phyloP scores from a whole-genome alignment of 2,113 vertebrate species.

The Cettia cetti region DNA sequence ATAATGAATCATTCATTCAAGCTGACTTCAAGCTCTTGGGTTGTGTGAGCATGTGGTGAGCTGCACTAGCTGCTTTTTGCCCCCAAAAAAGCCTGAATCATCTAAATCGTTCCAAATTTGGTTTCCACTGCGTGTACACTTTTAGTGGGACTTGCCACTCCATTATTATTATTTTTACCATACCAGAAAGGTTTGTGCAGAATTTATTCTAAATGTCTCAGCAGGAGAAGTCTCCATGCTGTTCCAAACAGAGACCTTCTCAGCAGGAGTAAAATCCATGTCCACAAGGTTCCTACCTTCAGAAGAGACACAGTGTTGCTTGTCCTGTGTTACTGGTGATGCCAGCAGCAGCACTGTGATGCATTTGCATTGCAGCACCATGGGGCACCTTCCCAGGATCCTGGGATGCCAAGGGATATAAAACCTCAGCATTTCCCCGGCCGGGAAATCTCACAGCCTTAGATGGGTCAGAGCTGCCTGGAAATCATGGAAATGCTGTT shows the following conservation, averaged over 20 bases:
- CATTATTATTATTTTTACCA: neutral
- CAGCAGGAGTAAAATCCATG: neutral
- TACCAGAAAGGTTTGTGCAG: neutral
- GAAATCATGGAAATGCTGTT: neutral
- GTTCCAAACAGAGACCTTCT: neutral
- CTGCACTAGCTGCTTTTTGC: neutral
- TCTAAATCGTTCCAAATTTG: neutral
- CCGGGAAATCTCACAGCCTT: neutral
- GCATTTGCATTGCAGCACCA: neutral
- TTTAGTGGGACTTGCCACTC: neutral
- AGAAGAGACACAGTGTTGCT: neutral
- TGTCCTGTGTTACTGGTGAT: neutral
- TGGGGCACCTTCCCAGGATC: neutral
- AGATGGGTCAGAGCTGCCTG: neutral
- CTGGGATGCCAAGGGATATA: neutral
- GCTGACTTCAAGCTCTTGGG: neutral
- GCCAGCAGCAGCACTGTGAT: neutral
- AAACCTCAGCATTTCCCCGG: neutral
- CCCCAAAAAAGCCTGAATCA: neutral
- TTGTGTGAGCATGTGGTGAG: neutral
- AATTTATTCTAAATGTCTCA: neutral
- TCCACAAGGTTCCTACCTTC: neutral
- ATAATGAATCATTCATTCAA: conserved; percentile 46
- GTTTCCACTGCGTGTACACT: neutral
- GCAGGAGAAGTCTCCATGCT: neutral